These are phyloP conservation scores for Sebastes kiyomatsui DNA, from an alignment of 2,797 vertebrate species.

Conservation along the genomic window DNA sequence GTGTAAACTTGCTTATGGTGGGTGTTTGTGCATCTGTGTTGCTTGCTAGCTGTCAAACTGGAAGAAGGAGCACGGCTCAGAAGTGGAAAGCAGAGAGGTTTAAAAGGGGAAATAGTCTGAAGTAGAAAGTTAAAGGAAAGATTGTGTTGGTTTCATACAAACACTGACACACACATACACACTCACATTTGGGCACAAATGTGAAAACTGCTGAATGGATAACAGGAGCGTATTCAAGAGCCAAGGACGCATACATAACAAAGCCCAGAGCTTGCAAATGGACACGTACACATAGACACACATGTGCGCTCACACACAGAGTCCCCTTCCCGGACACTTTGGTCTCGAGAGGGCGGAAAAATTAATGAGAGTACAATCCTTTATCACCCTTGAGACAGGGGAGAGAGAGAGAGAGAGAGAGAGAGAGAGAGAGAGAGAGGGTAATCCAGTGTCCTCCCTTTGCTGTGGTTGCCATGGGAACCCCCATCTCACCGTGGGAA, in stretches of 20 bases:
- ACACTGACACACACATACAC: slow-evolving; percentile 11
- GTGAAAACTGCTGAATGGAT: slow-evolving; percentile 66
- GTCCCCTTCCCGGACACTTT: slow-evolving; percentile 75
- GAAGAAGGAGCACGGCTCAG: slow-evolving; percentile 29
- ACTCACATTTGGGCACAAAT: slow-evolving; percentile 24
- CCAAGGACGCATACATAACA: slow-evolving; percentile 75
- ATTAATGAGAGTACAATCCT: slow-evolving; percentile 84
- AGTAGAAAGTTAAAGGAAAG: slow-evolving; percentile 48
- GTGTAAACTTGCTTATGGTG: slow-evolving; percentile 32
- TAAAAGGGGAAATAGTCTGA: slow-evolving; percentile 40
- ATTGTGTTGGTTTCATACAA: slow-evolving; percentile 34
- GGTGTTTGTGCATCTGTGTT: slow-evolving; percentile 42
- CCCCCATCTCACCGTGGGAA: slow-evolving; percentile 81
- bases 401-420: slow-evolving; percentile 39
- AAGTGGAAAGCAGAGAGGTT: slow-evolving; percentile 31
- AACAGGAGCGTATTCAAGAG: slow-evolving; percentile 66
- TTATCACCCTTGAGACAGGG: slow-evolving; percentile 81
- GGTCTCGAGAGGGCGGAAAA: slow-evolving; percentile 77
- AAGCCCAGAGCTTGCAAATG: slow-evolving; percentile 57
- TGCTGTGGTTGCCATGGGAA: slow-evolving; percentile 81
- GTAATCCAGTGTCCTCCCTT: slow-evolving; percentile 81
- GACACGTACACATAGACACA: slow-evolving; percentile 31
- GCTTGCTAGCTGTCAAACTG: slow-evolving; percentile 55
- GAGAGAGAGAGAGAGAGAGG: slow-evolving; percentile 47
- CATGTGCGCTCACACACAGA: slow-evolving; percentile 17